These are phyloP conservation scores for Sphecodes monilicornis DNA, from an alignment of 2,888 invertebrate species.

Conservation along the genomic window DNA sequence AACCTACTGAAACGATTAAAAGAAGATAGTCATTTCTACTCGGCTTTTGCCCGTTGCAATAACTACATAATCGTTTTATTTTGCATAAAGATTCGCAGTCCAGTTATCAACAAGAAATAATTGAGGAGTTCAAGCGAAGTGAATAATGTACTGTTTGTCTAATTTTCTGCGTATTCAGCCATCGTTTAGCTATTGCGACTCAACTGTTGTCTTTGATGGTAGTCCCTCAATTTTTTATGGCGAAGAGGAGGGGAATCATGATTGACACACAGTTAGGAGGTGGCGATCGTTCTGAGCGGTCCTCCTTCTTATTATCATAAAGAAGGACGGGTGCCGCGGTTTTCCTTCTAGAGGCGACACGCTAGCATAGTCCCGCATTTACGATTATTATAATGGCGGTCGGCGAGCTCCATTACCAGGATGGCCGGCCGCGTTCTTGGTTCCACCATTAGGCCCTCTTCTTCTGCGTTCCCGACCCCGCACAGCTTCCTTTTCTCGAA, in stretches of 20 bases:
- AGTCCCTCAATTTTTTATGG: not conserved
- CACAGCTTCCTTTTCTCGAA: constrained; percentile 27
- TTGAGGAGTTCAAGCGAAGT: no score
- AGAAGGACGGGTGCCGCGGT: constrained; percentile 28
- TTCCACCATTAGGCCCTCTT: constrained; percentile 45
- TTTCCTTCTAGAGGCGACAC: constrained; percentile 21
- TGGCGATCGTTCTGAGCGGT: constrained; percentile 26
- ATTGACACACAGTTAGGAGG: constrained; percentile 25
- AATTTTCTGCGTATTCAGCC: not conserved
- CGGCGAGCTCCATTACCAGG: constrained; percentile 54
- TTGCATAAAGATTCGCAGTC: no score
- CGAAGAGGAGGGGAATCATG: not conserved
- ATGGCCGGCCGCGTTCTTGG: constrained; percentile 34
- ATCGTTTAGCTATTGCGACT: not conserved
- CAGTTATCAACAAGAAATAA: not conserved
- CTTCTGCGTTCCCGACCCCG: constrained; percentile 22
- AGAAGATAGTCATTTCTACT: no score
- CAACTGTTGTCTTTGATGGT: not conserved
- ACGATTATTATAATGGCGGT: constrained; percentile 65
- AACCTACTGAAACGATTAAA: no score
- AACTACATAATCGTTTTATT: no score
- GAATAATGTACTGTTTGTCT: not conserved
- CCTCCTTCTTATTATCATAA: constrained; percentile 55
- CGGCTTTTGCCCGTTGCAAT: no score
- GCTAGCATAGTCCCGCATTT: constrained; percentile 58